Evolutionary conservation across 1,140 invertebrate genomes (phyloP), one percentile per base, ranked within the genome.

Genomic region (Hetaerina americana): DNA sequence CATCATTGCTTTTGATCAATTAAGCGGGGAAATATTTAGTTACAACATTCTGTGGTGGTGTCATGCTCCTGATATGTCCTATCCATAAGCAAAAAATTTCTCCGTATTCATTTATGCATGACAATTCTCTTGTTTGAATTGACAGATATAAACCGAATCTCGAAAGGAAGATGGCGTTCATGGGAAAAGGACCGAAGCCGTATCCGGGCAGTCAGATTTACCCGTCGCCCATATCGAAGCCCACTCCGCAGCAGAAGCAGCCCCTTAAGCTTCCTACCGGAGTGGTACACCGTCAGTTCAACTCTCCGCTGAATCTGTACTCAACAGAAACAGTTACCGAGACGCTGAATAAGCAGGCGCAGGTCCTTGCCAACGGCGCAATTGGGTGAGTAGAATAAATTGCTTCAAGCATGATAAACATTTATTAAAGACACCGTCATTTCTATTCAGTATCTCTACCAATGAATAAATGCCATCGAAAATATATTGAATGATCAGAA

Each of bases 221-320:
- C 40, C 40, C 15, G 10, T 18, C 15, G 15, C 40, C 40, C 40
- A 57, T 57, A 1, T 18, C 15, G 22, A 2, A 12, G 10, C 3
- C 2, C 15, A 5, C 22, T 31, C 2, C 25, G 3, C 26, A 18
- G 18, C 70, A 31, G 31, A 49, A 70, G 69, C 24, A 12, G 25
- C 18, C 26, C 1, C 40, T 71, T 28, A 25, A 22, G 0, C 18
- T 31, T 1, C 12, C 27, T 24, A 8, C 72, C 5, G 57, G 26
- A 10, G 31, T 92, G 78, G 89, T 92, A 72, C 91, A 94, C 84
- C 92, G 92, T 81, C 92, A 95, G 83, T 95, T 92, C 84, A 95
- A 95, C 82, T 90, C 91, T 69, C 93, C 93, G 28, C 93, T 95
- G 75, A 89, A 90, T 76, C 82, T 95, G 26, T 95, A 95, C 81